These are phyloP conservation scores for Acanthurus tractus DNA, from an alignment of 2,797 vertebrate genomes.

Conservation along the genomic window DNA sequence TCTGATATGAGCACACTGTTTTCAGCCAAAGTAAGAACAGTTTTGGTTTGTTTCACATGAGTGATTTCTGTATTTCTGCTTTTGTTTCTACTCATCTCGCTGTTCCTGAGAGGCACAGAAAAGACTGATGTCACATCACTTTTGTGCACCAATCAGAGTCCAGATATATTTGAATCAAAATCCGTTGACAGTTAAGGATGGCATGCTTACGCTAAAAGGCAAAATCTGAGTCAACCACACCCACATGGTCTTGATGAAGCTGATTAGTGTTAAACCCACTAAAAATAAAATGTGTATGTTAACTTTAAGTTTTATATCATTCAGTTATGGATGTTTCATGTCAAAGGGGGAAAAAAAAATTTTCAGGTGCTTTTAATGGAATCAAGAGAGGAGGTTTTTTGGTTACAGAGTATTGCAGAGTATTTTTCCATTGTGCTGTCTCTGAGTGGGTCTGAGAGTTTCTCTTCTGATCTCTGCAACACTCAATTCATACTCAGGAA, in stretches of 20 bases:
- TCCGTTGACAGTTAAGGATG: background rate
- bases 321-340: background rate
- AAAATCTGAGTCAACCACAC: background rate
- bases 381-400: background rate
- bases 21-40: background rate
- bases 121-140: background rate
- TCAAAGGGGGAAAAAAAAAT: background rate
- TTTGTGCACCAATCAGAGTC: background rate
- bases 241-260: background rate
- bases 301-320: background rate
- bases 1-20: background rate
- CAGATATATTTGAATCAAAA: background rate
- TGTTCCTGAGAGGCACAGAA: background rate
- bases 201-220: background rate
- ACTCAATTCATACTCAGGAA: background rate
- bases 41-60: background rate
- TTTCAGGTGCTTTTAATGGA: background rate
- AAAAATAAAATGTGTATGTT: background rate
- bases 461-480: background rate
- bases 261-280: background rate
- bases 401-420: background rate
- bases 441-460: background rate
- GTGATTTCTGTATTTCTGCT: slow-evolving; percentile 11
- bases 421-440: background rate
- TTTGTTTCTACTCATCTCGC: background rate